Conservation (phyloP, 53 echinoderm and acorn worm species). For the Pentamera pediparva region DNA sequence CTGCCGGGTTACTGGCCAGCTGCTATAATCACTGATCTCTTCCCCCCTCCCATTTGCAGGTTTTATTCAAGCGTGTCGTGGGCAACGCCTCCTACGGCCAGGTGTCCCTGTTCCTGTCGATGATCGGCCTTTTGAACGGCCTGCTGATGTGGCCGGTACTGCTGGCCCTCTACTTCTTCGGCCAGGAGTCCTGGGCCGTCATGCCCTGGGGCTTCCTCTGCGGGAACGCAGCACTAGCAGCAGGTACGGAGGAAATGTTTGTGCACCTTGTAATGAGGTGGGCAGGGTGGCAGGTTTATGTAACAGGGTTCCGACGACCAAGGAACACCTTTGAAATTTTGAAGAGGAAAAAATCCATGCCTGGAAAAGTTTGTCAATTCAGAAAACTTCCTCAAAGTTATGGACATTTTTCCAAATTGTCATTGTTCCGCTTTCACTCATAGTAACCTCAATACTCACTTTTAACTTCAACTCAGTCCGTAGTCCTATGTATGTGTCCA, state of each 20-base stretch:
- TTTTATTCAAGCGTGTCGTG: conserved; percentile 64
- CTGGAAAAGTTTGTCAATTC: too few species aligned
- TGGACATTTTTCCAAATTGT: too few species aligned
- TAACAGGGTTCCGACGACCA: too few species aligned
- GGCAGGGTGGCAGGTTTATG: too few species aligned
- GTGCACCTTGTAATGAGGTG: too few species aligned
- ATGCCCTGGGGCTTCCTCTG: conserved; percentile 71
- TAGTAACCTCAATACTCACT: too few species aligned
- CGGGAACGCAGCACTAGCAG: conserved; percentile 58
- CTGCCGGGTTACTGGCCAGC: background rate
- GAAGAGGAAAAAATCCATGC: too few species aligned
- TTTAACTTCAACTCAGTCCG: too few species aligned
- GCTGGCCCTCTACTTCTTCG: conserved; percentile 50
- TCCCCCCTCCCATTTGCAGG: conserved; percentile 39
- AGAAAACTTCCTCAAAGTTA: too few species aligned
- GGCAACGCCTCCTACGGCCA: conserved; percentile 79
- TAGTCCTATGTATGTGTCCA: too few species aligned
- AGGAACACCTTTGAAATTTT: too few species aligned
- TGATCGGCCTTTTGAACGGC: conserved; percentile 59
- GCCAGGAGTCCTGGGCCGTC: conserved; percentile 12
- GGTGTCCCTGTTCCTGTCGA: conserved; percentile 75
- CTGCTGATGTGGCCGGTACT: conserved; percentile 66
- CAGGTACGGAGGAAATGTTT: conserved; percentile 47
- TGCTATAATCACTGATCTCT: background rate
- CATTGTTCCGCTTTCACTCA: too few species aligned